phyloP scores from a whole-genome alignment of 2,113 vertebrate species.

The Peromyscus californicus region DNA sequence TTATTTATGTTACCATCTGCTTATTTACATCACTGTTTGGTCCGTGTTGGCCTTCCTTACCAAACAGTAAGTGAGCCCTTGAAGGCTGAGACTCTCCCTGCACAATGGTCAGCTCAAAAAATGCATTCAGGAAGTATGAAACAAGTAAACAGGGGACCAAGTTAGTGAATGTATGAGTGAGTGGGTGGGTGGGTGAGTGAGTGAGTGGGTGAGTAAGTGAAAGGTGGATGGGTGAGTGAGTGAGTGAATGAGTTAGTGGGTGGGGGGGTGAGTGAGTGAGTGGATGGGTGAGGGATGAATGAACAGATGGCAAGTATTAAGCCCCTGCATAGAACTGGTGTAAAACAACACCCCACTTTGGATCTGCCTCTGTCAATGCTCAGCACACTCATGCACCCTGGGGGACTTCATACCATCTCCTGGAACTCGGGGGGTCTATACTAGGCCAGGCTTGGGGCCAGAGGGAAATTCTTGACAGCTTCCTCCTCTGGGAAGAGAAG shows the following conservation, averaged over 20 bases:
- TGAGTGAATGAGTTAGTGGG: background rate
- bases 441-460: background rate
- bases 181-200: too few species aligned
- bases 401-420: background rate
- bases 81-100: background rate
- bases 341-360: background rate
- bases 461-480: slow-evolving; percentile 52
- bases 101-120: background rate
- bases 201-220: too few species aligned
- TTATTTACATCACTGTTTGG: background rate
- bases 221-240: background rate
- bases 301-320: background rate
- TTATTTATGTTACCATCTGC: background rate
- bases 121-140: background rate
- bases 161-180: background rate
- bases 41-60: background rate
- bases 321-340: background rate
- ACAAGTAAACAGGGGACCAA: background rate
- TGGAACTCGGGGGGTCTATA: background rate
- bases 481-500: slow-evolving; percentile 46
- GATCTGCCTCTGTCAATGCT: background rate
- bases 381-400: background rate
- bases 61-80: background rate
- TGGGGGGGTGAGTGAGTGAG: background rate
- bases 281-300: background rate